These are phyloP conservation scores for Rhimphoctona megacephalus DNA, from an alignment of 2,888 invertebrate genomes.

Conservation along the genomic window DNA sequence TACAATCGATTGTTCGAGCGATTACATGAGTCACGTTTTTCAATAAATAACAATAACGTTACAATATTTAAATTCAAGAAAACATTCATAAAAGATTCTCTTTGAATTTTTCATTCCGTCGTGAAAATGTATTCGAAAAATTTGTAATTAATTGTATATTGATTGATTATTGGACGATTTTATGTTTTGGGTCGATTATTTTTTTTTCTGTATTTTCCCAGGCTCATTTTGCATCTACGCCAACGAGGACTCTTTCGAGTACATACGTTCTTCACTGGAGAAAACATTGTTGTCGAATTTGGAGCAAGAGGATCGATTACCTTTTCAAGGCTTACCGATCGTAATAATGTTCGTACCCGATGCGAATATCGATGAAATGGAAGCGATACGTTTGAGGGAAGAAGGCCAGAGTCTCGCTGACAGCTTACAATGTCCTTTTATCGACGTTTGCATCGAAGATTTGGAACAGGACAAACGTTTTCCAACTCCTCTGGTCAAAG, in stretches of 20 bases:
- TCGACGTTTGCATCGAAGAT: conserved; percentile 90
- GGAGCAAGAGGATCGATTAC: conserved; percentile 94
- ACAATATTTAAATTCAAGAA: neutral
- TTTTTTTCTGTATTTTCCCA: conserved; percentile 79
- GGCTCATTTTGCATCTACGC: conserved; percentile 95
- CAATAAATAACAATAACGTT: conserved; percentile 16
- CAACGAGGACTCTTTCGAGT: conserved; percentile 96
- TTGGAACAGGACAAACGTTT: conserved; percentile 87
- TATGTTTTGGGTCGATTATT: neutral
- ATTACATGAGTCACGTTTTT: conserved; percentile 24
- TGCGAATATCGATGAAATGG: conserved; percentile 92
- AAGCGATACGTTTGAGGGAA: conserved; percentile 93
- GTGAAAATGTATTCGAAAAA: neutral
- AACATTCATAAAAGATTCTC: neutral
- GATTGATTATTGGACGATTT: neutral
- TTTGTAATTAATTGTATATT: neutral
- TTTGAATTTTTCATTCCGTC: neutral
- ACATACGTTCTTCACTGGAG: conserved; percentile 95
- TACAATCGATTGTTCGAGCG: neutral
- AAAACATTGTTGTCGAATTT: conserved; percentile 95
- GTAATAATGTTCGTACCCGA: conserved; percentile 96
- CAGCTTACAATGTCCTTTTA: conserved; percentile 94
- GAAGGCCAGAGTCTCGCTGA: conserved; percentile 96
- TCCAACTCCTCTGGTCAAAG: conserved; percentile 88
- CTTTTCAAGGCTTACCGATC: conserved; percentile 94